Base-by-base conservation (phyloP, 2,113 vertebrate species). In the Glaucomys volans region DNA sequence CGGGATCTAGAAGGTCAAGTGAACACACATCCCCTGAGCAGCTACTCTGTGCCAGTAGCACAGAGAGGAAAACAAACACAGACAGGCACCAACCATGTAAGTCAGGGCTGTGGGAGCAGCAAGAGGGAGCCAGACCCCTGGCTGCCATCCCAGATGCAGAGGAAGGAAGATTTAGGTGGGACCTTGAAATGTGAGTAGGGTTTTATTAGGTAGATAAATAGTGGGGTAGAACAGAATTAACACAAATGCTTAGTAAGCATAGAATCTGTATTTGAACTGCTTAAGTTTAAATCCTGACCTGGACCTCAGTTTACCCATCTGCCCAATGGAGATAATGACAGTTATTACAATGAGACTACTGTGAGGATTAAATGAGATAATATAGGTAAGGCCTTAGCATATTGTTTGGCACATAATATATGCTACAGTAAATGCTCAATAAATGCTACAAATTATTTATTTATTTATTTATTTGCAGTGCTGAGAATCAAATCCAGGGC, bases 1-100 rank as follows among this genome's bases (percentile, higher is more conserved):
- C 93, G 5, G 97, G 92, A 59, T 98, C 98, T 98, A 90, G 50
- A 98, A 97, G 2, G 32, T 54, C 75, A 96, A 97, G 50, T 47
- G 24, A 81, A 96, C 50, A 95, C 84, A 86, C 4, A 79, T 37
- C 12, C n/a, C 64, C 93, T 97, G 76, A 96, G 91, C 76, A 87
- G 81, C 87, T 3, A 52, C 69, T 92, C 90, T 10, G 26, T 18
- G 80, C 26, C 59, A 35, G 16, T 0, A 87, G 72, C 59, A 54
- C 26, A 54, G 12, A 20, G 52, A 24, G 18, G 17, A 52, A 47
- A 52, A 72, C 13, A 66, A 14, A 52, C 6, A 17, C 17, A 75
- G 62, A 30, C 14, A 2, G 16, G 91, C 7, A 22, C n/a, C 26
- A 44, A 16, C 37, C 72, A 50, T 62, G 13, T 9, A 32, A 35